Evolutionary conservation across 2,797 vertebrate genomes (phyloP).

Genomic region (Epinephelus awoara): DNA sequence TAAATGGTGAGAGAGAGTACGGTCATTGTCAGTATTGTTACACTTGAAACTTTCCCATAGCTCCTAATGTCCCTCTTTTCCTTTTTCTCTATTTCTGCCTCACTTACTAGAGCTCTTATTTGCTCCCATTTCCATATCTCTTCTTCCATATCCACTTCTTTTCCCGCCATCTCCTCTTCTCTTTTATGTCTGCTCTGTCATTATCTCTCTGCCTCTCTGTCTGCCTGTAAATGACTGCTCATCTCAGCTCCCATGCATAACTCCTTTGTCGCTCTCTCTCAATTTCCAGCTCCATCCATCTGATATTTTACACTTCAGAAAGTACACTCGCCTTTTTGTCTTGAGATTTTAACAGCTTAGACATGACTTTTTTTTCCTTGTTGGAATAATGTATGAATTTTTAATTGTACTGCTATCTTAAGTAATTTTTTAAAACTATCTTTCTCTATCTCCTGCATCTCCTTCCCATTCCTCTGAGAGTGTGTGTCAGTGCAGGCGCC

Average conservation of each 20-base stretch:
- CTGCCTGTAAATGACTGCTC: constrained; percentile 18
- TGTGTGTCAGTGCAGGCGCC: constrained; percentile 56
- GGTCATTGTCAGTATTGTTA: neutral
- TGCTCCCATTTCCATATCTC: constrained; percentile 21
- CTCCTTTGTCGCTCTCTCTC: neutral
- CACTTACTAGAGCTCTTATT: constrained; percentile 21
- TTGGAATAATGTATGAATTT: neutral
- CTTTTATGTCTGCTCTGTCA: constrained; percentile 16
- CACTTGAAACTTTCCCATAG: constrained; percentile 1
- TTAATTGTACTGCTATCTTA: neutral
- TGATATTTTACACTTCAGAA: neutral
- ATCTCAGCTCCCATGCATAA: constrained; percentile 24
- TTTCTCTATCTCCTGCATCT: neutral
- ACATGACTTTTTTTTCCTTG: neutral
- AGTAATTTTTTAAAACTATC: constrained; percentile 2
- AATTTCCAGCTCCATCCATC: constrained; percentile 3
- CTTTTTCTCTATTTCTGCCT: constrained; percentile 22
- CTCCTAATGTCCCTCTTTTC: neutral
- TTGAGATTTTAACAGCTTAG: neutral
- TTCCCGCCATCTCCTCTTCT: constrained; percentile 17
- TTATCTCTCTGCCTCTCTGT: constrained; percentile 24
- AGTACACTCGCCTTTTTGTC: neutral
- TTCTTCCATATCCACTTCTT: constrained; percentile 1
- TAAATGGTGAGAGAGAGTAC: neutral
- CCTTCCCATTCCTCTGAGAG: constrained; percentile 52